phyloP scores from a whole-genome alignment of 2,888 invertebrate genomes.

The Petrolisthes cinctipes region DNA sequence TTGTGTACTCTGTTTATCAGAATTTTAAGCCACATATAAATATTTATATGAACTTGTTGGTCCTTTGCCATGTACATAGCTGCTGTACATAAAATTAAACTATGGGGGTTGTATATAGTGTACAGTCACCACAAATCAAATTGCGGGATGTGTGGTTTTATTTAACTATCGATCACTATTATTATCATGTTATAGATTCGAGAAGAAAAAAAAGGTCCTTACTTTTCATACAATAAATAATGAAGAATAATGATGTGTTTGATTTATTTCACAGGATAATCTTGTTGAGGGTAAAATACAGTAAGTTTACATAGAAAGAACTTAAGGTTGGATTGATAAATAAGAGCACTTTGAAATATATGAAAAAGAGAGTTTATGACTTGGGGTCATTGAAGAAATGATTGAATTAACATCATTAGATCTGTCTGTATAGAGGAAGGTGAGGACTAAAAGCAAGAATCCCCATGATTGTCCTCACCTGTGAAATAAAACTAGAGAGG shows the following conservation, averaged over 20 bases:
- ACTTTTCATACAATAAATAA: conserved; percentile 60
- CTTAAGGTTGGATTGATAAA: too few relatives aligned
- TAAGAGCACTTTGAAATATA: too few relatives aligned
- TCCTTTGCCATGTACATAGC: conserved; percentile 4
- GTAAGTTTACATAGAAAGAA: too few relatives aligned
- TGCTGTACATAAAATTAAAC: conserved; percentile 40
- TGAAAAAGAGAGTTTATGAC: too few relatives aligned
- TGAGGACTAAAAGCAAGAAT: not conserved
- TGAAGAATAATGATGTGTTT: conserved; percentile 18
- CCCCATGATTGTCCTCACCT: too few relatives aligned
- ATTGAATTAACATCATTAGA: too few relatives aligned
- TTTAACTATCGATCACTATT: conserved; percentile 58
- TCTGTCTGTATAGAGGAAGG: not conserved
- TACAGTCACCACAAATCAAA: conserved; percentile 56
- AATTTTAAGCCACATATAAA: conserved; percentile 5
- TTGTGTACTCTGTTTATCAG: conserved; percentile 3
- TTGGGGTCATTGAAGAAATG: too few relatives aligned
- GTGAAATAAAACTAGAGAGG: too few relatives aligned
- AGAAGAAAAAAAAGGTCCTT: conserved; percentile 40
- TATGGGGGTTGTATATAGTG: conserved; percentile 54
- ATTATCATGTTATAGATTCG: conserved; percentile 60
- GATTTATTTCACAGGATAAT: too few relatives aligned
- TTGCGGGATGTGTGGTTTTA: conserved; percentile 59
- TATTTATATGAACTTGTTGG: conserved; percentile 15
- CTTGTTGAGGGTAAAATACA: too few relatives aligned